Evolutionary conservation across 2,888 invertebrate species (phyloP).

Genomic region (Hirudinaria manillensis): DNA sequence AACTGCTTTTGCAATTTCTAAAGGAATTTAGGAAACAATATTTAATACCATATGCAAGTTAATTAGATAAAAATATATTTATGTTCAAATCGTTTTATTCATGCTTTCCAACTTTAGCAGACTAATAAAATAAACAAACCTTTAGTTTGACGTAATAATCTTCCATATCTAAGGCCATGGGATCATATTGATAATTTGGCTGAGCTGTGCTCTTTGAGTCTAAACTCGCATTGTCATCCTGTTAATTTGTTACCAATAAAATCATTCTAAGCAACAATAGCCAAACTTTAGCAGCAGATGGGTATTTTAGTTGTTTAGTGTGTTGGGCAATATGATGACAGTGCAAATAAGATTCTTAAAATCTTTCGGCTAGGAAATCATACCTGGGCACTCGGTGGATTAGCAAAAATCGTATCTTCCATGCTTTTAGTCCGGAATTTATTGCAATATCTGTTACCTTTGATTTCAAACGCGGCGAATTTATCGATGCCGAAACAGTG

Average conservation of each 20-base stretch:
- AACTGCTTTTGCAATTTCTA: conserved; percentile 81
- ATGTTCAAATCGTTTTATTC: neutral
- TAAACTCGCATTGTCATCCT: conserved; percentile 23
- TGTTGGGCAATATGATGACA: too few relatives aligned
- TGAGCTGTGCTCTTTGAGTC: conserved; percentile 13
- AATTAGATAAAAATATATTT: neutral
- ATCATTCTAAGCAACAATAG: neutral
- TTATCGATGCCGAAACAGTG: too few relatives aligned
- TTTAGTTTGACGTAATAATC: conserved; percentile 93
- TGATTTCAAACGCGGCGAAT: too few relatives aligned
- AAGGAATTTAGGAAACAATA: neutral
- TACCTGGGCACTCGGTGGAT: too few relatives aligned
- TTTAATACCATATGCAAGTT: neutral
- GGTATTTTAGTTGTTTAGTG: too few relatives aligned
- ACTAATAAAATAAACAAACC: conserved; percentile 56
- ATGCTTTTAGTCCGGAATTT: too few relatives aligned
- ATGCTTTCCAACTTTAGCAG: neutral
- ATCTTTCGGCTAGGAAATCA: too few relatives aligned
- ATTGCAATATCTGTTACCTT: too few relatives aligned
- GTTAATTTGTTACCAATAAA: neutral
- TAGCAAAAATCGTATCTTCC: too few relatives aligned
- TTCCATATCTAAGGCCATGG: conserved; percentile 68
- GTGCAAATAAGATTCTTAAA: too few relatives aligned
- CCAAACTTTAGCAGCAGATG: neutral
- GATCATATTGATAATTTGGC: conserved; percentile 36